These are phyloP conservation scores for Dascyllus trimaculatus DNA, from an alignment of 2,113 vertebrate species.

Conservation along the genomic window DNA sequence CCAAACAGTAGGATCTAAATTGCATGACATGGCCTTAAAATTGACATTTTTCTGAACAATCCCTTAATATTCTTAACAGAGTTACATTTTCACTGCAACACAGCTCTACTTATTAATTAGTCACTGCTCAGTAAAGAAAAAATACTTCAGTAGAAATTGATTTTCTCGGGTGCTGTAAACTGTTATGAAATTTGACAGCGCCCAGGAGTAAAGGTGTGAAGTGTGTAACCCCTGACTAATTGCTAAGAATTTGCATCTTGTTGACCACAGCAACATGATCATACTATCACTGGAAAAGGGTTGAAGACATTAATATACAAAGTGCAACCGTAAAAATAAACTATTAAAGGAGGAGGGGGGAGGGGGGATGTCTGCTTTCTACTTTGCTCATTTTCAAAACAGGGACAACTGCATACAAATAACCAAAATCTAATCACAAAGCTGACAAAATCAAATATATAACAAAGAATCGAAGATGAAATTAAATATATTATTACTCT, in stretches of 20 bases:
- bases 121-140: conserved; percentile 18
- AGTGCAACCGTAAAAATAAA: background rate
- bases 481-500: conserved; percentile 68
- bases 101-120: conserved; percentile 25
- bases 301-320: conserved; percentile 18
- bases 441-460: conserved; percentile 56
- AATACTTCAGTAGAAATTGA: conserved; percentile 9
- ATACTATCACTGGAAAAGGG: conserved; percentile 1
- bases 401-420: conserved; percentile 33
- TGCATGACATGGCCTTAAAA: background rate
- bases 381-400: conserved; percentile 32
- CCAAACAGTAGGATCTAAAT: background rate
- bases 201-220: conserved; percentile 33
- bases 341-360: background rate
- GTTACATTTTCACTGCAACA: background rate
- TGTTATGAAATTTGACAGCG: conserved; percentile 42
- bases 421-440: conserved; percentile 64
- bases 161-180: conserved; percentile 34
- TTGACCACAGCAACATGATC: conserved; percentile 27
- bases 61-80: background rate
- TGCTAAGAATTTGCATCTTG: conserved; percentile 41
- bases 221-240: conserved; percentile 36
- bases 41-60: background rate
- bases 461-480: conserved; percentile 58
- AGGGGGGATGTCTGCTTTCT: background rate